Evolutionary conservation across 1,140 invertebrate species (phyloP).

Genomic region (Rhizoglyphus robini): DNA sequence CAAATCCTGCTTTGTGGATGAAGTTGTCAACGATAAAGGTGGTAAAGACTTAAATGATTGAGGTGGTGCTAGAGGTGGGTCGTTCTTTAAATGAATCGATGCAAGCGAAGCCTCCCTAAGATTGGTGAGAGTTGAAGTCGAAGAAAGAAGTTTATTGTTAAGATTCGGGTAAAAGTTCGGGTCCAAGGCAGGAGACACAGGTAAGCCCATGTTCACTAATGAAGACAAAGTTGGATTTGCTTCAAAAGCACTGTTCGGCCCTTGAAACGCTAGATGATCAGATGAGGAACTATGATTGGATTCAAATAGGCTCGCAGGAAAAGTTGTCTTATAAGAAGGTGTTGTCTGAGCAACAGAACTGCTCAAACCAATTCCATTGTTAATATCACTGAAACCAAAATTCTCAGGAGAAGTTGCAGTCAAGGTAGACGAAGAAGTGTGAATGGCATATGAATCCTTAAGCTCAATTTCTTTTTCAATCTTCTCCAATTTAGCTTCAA

Average conservation of each 20-base stretch:
- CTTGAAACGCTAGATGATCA: neutral
- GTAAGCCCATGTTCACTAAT: too few relatives aligned
- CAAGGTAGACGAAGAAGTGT: constrained; percentile 2
- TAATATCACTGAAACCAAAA: neutral
- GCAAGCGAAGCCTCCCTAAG: too few relatives aligned
- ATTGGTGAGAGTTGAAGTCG: neutral
- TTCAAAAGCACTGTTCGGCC: too few relatives aligned
- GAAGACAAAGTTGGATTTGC: too few relatives aligned
- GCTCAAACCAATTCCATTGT: neutral
- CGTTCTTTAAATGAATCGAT: too few relatives aligned
- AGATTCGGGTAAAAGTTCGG: too few relatives aligned
- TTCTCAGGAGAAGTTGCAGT: neutral
- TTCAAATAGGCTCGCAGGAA: neutral
- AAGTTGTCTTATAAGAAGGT: neutral
- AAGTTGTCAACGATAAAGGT: neutral
- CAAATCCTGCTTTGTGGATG: neutral
- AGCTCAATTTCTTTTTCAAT: constrained; percentile 3
- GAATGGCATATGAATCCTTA: neutral
- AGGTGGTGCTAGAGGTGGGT: neutral
- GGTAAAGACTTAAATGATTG: neutral
- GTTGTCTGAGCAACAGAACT: neutral
- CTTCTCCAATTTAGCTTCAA: neutral
- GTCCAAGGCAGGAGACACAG: too few relatives aligned
- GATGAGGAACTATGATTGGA: neutral
- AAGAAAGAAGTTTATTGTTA: neutral